A percentile compares a stretch with the other conserved stretches of the same genome.
These are phyloP conservation scores for Lacerta agilis DNA, from an alignment of 2,797 vertebrate species.

Conservation along the genomic window DNA sequence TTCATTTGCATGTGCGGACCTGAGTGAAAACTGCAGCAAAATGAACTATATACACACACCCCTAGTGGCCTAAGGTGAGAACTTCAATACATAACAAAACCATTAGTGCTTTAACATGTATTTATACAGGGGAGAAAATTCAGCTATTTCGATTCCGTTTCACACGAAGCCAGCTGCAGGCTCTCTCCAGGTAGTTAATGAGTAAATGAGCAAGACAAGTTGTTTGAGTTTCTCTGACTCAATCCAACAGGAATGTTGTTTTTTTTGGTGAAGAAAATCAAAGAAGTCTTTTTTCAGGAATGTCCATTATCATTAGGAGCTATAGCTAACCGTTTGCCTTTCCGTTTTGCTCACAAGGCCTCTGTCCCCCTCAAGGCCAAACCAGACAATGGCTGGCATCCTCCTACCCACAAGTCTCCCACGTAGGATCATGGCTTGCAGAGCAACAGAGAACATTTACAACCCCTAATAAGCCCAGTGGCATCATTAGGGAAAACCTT, in stretches of 20 bases:
- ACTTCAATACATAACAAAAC: no score
- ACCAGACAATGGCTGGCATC: no score
- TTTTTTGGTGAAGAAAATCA: not conserved
- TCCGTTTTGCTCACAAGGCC: not conserved
- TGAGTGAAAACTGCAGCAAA: no score
- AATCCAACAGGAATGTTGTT: not conserved
- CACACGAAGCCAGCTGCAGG: not conserved
- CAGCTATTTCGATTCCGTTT: not conserved
- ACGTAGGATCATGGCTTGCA: no score
- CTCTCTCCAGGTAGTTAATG: conserved; percentile 5
- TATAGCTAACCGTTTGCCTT: not conserved
- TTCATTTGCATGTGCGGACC: no score
- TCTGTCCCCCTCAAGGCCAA: not conserved
- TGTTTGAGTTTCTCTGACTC: not conserved
- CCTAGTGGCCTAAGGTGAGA: no score
- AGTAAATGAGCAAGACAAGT: not conserved
- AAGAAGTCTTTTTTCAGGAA: not conserved
- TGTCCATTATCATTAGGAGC: not conserved
- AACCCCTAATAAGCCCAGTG: no score
- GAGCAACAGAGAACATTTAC: no score
- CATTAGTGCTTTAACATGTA: not conserved
- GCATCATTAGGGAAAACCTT: no score
- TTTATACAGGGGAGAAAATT: no score
- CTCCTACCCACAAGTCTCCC: no score
- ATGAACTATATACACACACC: no score